These are phyloP conservation scores for Aurelia sp. DNA, from an alignment of 30 jellyfish, hydroid and myxozoan species.

Conservation along the genomic window DNA sequence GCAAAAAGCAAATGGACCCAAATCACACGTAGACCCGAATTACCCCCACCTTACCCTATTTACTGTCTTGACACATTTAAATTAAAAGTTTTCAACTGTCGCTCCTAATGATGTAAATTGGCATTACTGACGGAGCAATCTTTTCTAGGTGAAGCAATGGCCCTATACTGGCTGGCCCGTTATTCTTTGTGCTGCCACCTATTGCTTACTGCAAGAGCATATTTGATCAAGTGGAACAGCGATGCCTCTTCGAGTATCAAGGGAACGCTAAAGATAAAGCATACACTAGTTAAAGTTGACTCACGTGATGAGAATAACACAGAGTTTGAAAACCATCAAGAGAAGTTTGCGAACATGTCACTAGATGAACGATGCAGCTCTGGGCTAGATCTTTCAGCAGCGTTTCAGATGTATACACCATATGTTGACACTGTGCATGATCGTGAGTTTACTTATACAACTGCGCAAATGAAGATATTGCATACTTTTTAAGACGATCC, in stretches of 20 bases:
- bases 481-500: not conserved
- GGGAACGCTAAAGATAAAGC: conserved; percentile 24
- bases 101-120: no score
- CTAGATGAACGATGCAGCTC: conserved; percentile 78
- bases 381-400: conserved; percentile 85
- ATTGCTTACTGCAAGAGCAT: conserved; percentile 21
- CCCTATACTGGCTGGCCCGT: not conserved
- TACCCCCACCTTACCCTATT: no score
- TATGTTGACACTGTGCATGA: conserved; percentile 55
- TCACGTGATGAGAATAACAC: conserved; percentile 34
- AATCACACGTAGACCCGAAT: no score
- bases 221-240: conserved; percentile 48
- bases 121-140: no score
- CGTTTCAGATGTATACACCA: conserved; percentile 79
- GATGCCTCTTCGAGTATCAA: not conserved
- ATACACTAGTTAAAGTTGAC: conserved; percentile 20
- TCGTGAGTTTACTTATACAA: conserved; percentile 4
- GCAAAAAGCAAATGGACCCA: no score
- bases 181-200: not conserved
- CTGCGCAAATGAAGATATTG: not conserved
- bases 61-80: no score
- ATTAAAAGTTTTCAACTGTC: no score
- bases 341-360: conserved; percentile 38
- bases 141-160: not conserved
- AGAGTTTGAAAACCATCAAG: conserved; percentile 18